Base-by-base conservation (phyloP, 2,113 vertebrate genomes). In the Gorilla gorilla region DNA sequence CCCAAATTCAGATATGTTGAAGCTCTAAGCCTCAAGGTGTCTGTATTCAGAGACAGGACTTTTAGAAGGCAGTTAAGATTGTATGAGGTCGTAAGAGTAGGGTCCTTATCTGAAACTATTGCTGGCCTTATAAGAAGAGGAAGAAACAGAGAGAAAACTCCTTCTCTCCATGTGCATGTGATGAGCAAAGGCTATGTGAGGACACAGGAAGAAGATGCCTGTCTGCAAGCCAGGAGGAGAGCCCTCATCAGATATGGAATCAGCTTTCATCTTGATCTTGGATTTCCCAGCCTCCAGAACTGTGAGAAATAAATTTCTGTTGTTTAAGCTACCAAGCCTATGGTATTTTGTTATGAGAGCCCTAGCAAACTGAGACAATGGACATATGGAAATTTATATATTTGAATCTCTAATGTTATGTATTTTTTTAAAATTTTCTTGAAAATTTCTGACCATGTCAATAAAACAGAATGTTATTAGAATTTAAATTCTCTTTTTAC, bases 361-460 rank as follows among this genome's bases (percentile, higher is more conserved):
- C 6, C 3, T 48, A n/a, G 9, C 35, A 75, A 16, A 83, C n/a
- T 68, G 73, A 75, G 10, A 75, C 23, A 83, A 48, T n/a, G 35
- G 17, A 16, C 72, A 52, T 17, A 66, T 43, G n/a, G 38, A 1
- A 76, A 89, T 78, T 85, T 64, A 94, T 76, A 38, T 84, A 35
- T 52, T 88, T 82, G 2, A 14, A n/a, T 92, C 18, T 83, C 10
- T 89, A 68, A 87, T 79, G 38, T 68, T 72, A 40, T n/a, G 0
- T 72, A 59, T 66, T 91, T 89, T 55, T 55, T 7, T 0, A 2
- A 55, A 83, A 11, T 57, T 3, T 43, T 66, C 25, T 82, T 83
- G n/a, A 81, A 91, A 82, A 16, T 52, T 93, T 96, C 32, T 93
- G 17, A 92, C 40, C 17, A 64, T 85, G 25, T 96, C 25, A 93